Conservation (phyloP, 2,113 vertebrate genomes). For the Microtus pennsylvanicus region DNA sequence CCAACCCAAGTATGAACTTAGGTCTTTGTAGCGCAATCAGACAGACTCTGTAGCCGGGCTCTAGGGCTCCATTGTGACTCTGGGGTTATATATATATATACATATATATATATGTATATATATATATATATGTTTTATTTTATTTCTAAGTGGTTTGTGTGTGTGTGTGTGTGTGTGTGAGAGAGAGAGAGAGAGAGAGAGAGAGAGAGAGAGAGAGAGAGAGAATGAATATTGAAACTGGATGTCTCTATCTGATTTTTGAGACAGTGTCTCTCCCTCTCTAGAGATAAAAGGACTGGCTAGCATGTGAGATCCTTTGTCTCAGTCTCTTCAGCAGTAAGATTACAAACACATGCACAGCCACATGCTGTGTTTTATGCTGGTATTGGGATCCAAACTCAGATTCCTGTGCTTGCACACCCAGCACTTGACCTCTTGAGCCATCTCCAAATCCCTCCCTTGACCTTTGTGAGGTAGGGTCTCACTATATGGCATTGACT, state of each 20-base stretch:
- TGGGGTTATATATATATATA: not conserved
- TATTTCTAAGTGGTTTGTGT: not conserved
- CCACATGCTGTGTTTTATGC: too few species aligned
- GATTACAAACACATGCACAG: not conserved
- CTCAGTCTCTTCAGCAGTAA: not conserved
- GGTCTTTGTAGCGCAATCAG: not conserved
- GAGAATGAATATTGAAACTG: not conserved
- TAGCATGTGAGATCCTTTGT: not conserved
- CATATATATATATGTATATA: too few species aligned
- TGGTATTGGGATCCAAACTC: not conserved
- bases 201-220: too few species aligned
- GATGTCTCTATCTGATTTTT: not conserved
- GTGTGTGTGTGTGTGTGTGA: not conserved
- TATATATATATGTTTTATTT: not conserved
- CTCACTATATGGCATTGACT: not conserved
- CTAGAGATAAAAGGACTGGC: not conserved
- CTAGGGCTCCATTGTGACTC: rapidly evolving
- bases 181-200: too few species aligned
- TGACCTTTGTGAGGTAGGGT: not conserved
- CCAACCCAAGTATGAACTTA: not conserved
- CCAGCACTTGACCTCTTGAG: not conserved
- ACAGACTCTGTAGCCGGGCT: not conserved
- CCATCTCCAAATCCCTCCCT: not conserved
- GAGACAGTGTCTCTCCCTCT: not conserved
- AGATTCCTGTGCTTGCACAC: not conserved